Evolutionary conservation across 2,113 vertebrate species (phyloP).

Genomic region (Sceloporus undulatus): DNA sequence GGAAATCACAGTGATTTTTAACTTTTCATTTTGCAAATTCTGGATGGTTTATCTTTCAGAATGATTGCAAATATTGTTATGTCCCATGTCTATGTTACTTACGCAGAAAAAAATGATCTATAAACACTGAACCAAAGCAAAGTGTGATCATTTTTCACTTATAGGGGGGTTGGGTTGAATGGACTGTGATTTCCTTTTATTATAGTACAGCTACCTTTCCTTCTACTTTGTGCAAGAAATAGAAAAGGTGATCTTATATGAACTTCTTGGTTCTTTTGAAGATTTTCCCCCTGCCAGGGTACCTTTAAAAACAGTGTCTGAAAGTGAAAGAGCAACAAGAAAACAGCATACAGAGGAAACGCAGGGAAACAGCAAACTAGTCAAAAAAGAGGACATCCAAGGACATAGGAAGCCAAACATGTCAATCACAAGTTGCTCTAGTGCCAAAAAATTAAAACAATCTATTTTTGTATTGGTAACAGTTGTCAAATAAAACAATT

Average conservation of each 20-base stretch:
- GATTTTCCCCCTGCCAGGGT: constrained; percentile 36
- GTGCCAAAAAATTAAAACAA: constrained; percentile 25
- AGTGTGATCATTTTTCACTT: not conserved
- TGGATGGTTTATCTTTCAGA: not conserved
- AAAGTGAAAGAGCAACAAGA: constrained; percentile 34
- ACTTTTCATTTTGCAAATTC: constrained; percentile 2
- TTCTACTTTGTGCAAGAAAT: not conserved
- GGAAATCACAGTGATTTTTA: not conserved
- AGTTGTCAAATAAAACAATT: constrained; percentile 35
- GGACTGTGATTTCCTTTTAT: not conserved
- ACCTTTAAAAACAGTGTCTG: constrained; percentile 52
- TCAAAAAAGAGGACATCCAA: constrained; percentile 16
- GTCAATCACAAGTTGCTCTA: constrained; percentile 11
- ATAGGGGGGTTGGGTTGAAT: not conserved
- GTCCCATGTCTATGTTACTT: too few relatives aligned
- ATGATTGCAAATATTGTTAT: not conserved
- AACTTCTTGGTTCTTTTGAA: constrained; percentile 24
- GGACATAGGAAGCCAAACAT: not conserved
- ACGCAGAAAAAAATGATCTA: not conserved
- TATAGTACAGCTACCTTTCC: not conserved
- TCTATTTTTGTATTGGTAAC: constrained; percentile 26
- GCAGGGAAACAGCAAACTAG: constrained; percentile 10
- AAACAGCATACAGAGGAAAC: constrained; percentile 45
- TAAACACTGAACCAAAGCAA: not conserved
- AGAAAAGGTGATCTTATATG: constrained; percentile 19